phyloP scores from a whole-genome alignment of 2,888 invertebrate species.

The Pelosia muscerda region DNA sequence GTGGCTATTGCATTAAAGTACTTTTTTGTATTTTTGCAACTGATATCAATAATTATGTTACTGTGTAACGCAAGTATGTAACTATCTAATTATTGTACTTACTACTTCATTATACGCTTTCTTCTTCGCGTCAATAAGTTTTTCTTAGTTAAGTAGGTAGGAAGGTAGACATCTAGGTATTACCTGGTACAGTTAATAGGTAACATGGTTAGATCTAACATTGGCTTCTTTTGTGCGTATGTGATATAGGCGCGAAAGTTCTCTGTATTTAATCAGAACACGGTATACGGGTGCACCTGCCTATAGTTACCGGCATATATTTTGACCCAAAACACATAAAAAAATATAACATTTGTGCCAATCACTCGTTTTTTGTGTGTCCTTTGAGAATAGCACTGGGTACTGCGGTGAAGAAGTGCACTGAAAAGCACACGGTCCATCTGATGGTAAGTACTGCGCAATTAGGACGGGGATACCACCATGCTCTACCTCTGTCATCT shows the following conservation, averaged over 20 bases:
- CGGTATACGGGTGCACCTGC: not conserved
- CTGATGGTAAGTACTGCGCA: too few relatives aligned
- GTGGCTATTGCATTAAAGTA: not conserved
- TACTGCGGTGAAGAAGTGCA: too few relatives aligned
- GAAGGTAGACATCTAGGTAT: not conserved
- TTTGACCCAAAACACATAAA: too few relatives aligned
- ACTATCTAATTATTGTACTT: not conserved
- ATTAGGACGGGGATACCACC: too few relatives aligned
- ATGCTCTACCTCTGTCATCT: too few relatives aligned
- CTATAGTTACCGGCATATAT: too few relatives aligned
- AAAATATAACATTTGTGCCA: too few relatives aligned
- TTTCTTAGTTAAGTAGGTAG: not conserved
- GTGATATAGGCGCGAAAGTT: conserved; percentile 10
- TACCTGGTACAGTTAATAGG: too few relatives aligned
- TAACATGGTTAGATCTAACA: not conserved
- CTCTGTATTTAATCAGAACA: not conserved
- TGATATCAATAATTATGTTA: not conserved
- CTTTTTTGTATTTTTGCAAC: not conserved
- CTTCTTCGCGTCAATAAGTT: not conserved
- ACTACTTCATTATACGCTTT: conserved; percentile 18
- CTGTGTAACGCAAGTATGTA: not conserved
- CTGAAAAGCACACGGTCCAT: too few relatives aligned
- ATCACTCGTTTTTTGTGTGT: too few relatives aligned
- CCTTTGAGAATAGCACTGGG: too few relatives aligned
- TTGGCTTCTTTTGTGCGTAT: not conserved